phyloP scores from a whole-genome alignment of 2,888 invertebrate species.

The Spodoptera picta region DNA sequence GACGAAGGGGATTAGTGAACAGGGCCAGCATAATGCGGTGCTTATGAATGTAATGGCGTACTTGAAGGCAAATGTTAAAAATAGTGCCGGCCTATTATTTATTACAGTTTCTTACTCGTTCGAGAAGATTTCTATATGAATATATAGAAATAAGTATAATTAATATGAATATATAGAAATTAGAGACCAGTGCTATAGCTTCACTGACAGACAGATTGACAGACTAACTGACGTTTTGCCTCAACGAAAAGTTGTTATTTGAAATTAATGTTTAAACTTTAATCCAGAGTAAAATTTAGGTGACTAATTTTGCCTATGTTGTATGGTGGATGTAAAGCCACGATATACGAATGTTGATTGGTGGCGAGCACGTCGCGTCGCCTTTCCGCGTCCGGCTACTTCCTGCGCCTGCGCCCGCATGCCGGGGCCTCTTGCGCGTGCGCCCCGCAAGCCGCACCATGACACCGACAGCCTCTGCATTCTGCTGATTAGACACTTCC shows the following conservation, averaged over 20 bases:
- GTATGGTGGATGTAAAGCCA: constrained; percentile 18
- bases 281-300: constrained; percentile 6
- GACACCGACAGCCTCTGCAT: constrained; percentile 48
- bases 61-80: constrained; percentile 8
- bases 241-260: too few relatives aligned
- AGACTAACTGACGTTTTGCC: too few relatives aligned
- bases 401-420: constrained; percentile 63
- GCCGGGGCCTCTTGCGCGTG: constrained; percentile 30
- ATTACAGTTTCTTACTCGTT: too few relatives aligned
- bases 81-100: background rate
- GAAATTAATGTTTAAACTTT: constrained; percentile 15
- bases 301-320: constrained; percentile 6
- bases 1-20: constrained; percentile 2
- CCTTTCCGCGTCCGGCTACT: constrained; percentile 67
- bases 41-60: too few relatives aligned
- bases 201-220: too few relatives aligned
- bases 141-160: too few relatives aligned
- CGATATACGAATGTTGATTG: constrained; percentile 51
- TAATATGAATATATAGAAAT: too few relatives aligned
- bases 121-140: too few relatives aligned
- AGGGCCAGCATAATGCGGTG: too few relatives aligned
- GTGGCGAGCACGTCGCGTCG: constrained; percentile 50
- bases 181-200: too few relatives aligned
- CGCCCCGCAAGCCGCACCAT: constrained; percentile 15
- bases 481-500: constrained; percentile 67